These are phyloP conservation scores for Athetis lepigone DNA, from an alignment of 2,888 invertebrate genomes.

Conservation along the genomic window DNA sequence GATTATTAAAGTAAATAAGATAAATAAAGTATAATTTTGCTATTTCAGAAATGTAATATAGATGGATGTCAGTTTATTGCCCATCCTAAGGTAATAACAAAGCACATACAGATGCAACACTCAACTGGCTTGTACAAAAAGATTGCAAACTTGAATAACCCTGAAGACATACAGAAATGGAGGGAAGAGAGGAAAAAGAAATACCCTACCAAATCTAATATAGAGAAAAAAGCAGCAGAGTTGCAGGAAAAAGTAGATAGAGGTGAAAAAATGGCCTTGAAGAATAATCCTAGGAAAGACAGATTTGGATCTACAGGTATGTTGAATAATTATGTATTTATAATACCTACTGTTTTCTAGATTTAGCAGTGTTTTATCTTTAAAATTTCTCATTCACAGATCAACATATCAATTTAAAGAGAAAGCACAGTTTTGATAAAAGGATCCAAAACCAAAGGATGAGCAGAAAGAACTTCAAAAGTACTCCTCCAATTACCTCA, in stretches of 20 bases:
- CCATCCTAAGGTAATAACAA: slow-evolving; percentile 94
- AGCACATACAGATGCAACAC: slow-evolving; percentile 96
- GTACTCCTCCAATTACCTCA: slow-evolving; percentile 18
- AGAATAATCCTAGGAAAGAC: slow-evolving; percentile 73
- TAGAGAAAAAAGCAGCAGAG: slow-evolving; percentile 91
- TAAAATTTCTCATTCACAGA: slow-evolving; percentile 38
- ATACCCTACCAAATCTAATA: slow-evolving; percentile 94
- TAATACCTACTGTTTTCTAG: not conserved
- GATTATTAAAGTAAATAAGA: not conserved
- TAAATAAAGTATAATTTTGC: not conserved
- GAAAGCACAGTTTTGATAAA: slow-evolving; percentile 57
- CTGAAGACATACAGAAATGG: slow-evolving; percentile 96
- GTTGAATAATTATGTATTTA: not conserved
- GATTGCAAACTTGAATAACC: slow-evolving; percentile 93
- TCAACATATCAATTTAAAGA: slow-evolving; percentile 55
- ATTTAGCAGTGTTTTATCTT: not conserved
- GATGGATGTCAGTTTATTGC: slow-evolving; percentile 95
- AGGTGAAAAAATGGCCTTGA: slow-evolving; percentile 93
- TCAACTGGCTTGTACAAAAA: slow-evolving; percentile 95
- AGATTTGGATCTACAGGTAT: slow-evolving; percentile 68
- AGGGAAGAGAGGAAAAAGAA: slow-evolving; percentile 94
- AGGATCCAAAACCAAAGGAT: slow-evolving; percentile 44
- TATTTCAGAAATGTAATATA: slow-evolving; percentile 92
- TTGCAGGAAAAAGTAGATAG: slow-evolving; percentile 92
- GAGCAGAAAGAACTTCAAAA: slow-evolving; percentile 41